Percentiles rank a stretch among this genome's conserved stretches.
These are phyloP conservation scores for Irena cyanogastra DNA, from an alignment of 2,113 vertebrate genomes.

Conservation along the genomic window DNA sequence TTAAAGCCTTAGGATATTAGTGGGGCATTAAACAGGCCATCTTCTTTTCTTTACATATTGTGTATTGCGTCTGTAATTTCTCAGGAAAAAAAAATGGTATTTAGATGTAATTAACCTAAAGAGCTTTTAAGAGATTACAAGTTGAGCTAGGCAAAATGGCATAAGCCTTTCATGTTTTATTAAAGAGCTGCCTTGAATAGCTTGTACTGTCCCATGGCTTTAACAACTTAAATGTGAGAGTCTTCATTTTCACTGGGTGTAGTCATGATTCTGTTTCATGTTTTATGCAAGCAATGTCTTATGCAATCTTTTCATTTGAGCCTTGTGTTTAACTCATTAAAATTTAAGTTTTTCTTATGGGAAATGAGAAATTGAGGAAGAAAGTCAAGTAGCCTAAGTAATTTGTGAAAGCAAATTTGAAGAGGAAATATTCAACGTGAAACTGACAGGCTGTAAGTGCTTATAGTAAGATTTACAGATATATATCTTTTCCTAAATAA, in stretches of 20 bases:
- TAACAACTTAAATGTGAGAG: neutral
- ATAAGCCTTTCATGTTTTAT: conserved; percentile 24
- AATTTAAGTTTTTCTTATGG: neutral
- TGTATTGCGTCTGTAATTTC: conserved; percentile 20
- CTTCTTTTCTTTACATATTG: conserved; percentile 16
- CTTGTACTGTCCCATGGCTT: neutral
- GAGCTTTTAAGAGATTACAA: conserved; percentile 35
- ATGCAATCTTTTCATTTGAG: neutral
- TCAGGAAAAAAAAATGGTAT: neutral
- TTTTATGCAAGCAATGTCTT: neutral
- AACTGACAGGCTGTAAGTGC: neutral
- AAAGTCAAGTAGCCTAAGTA: neutral
- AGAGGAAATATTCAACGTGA: neutral
- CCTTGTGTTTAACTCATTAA: neutral
- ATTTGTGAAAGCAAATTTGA: neutral
- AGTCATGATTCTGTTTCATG: neutral
- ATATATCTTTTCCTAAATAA: neutral
- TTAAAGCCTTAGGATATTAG: conserved; percentile 57
- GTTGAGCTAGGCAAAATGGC: neutral
- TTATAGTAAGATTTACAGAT: neutral
- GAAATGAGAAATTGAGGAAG: neutral
- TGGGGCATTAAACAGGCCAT: conserved; percentile 20
- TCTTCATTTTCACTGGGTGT: neutral
- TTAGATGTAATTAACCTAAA: conserved; percentile 45
- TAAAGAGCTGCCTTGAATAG: neutral